Conservation (phyloP, 92 coral and sea anemone genomes). For the Zoanthus gigantus region DNA sequence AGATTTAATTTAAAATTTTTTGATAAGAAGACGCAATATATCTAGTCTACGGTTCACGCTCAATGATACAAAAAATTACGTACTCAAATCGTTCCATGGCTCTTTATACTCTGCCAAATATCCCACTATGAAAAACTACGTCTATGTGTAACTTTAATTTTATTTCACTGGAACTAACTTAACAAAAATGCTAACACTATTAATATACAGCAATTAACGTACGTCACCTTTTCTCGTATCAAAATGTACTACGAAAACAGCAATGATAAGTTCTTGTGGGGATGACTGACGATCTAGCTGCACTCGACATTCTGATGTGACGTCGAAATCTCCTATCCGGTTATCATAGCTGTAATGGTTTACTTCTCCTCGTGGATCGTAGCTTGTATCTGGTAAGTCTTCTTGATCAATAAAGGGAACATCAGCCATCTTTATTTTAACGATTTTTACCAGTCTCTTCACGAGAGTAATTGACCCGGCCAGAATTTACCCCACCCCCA, state of each 20-base stretch:
- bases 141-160: not conserved
- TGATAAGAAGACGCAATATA: too few species aligned
- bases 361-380: slow-evolving; percentile 70
- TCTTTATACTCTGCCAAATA: too few species aligned
- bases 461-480: too few species aligned
- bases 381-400: slow-evolving; percentile 85
- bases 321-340: slow-evolving; percentile 37
- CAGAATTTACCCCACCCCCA: too few species aligned
- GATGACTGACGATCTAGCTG: slow-evolving; percentile 27
- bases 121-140: too few species aligned
- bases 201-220: too few species aligned
- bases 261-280: slow-evolving; percentile 82
- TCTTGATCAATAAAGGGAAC: slow-evolving; percentile 84
- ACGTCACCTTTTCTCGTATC: slow-evolving; percentile 92
- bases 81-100: too few species aligned
- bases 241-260: slow-evolving; percentile 96
- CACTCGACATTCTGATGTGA: slow-evolving; percentile 22
- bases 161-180: not conserved
- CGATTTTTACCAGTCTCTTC: too few species aligned
- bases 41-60: too few species aligned
- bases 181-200: not conserved
- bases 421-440: slow-evolving; percentile 68
- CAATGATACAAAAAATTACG: too few species aligned
- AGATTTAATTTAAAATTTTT: too few species aligned
- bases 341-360: slow-evolving; percentile 49